A percentile compares a stretch with the other conserved stretches of the same genome.
Conservation (phyloP, 2,113 vertebrate genomes). For the Oncorhynchus gorbuscha region DNA sequence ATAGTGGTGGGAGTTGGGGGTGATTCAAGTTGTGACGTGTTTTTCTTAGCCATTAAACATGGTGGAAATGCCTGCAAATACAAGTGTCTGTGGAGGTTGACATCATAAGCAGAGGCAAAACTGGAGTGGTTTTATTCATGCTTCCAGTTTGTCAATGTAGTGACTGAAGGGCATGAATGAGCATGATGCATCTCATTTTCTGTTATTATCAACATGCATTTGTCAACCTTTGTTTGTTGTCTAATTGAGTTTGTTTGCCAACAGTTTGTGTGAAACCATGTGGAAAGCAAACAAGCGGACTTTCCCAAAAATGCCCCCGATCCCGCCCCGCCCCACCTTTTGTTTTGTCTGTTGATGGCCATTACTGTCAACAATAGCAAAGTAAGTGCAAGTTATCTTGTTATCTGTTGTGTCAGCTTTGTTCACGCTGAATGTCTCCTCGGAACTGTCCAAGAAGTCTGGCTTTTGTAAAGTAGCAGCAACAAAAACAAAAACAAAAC, state of each 20-base stretch:
- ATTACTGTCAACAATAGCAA: slow-evolving; percentile 32
- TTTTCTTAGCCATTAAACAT: not conserved
- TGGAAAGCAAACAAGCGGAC: slow-evolving; percentile 20
- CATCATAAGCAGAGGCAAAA: not conserved
- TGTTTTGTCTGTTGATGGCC: too few relatives aligned
- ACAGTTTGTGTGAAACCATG: slow-evolving; percentile 22
- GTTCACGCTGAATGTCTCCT: slow-evolving; percentile 30
- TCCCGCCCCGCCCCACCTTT: not conserved
- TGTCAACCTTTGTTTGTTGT: slow-evolving; percentile 4
- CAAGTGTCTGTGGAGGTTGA: not conserved
- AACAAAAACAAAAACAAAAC: slow-evolving; percentile 17
- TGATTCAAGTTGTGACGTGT: not conserved
- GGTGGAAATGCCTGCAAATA: not conserved
- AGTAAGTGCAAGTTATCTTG: slow-evolving; percentile 30
- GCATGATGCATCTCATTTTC: not conserved
- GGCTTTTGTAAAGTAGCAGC: slow-evolving; percentile 31
- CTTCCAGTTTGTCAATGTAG: not conserved
- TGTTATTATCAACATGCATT: not conserved
- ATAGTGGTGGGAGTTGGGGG: not conserved
- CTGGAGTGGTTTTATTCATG: not conserved
- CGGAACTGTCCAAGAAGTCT: slow-evolving; percentile 30
- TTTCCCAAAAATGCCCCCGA: not conserved
- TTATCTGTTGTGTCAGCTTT: slow-evolving; percentile 30
- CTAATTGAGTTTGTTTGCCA: slow-evolving; percentile 12
- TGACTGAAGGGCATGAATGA: not conserved